Base-by-base conservation (phyloP, 2,888 invertebrate genomes). In the Apomyelois bistriatella region DNA sequence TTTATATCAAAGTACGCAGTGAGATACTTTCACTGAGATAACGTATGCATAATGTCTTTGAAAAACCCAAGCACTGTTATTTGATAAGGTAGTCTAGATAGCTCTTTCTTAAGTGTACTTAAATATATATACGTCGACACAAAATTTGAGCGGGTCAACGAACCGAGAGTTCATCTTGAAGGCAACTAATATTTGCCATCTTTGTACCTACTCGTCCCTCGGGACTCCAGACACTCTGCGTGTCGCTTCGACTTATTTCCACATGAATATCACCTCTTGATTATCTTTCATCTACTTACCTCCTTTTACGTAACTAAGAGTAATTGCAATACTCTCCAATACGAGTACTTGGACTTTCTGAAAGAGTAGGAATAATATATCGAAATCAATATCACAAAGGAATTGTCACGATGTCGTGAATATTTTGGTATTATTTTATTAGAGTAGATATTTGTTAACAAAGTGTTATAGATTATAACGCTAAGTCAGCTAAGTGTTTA, bases 161-260 rank as follows among this genome's bases (percentile, higher is more conserved):
- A 85, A 82, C 88, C 75, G 78, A 66, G 71, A 76, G 75, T 74
- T 74, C 73, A 74, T 79, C 74, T 74, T 72, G 76, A 78, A 81
- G 78, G 76, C 79, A 82, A 82, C 83, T 83, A 85, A 85, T 87
- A 88, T 88, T 89, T 85, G 77, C 80, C 69, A 78, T 79, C 77
- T 79, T 82, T 79, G 77, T 77, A 74, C 79, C 77, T 77, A 74
- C 76, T 77, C 76, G 75, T 76, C 82, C 84, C 79, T 85, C 80
- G 69, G 79, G 84, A 69, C 53, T 17, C 8, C 8, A 9, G 40
- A 10, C 16, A 16, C 8, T 16, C 57, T 71, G 74, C 73, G 74
- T 77, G 82, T 81, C 82, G 72, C 69, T 68, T 65, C 73, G 70
- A 64, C 75, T 83, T 85, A 80, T 79, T 82, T 84, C 82, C 83